These are phyloP conservation scores for Monomorium pharaonis DNA, from an alignment of 1,140 invertebrate genomes.

Conservation along the genomic window DNA sequence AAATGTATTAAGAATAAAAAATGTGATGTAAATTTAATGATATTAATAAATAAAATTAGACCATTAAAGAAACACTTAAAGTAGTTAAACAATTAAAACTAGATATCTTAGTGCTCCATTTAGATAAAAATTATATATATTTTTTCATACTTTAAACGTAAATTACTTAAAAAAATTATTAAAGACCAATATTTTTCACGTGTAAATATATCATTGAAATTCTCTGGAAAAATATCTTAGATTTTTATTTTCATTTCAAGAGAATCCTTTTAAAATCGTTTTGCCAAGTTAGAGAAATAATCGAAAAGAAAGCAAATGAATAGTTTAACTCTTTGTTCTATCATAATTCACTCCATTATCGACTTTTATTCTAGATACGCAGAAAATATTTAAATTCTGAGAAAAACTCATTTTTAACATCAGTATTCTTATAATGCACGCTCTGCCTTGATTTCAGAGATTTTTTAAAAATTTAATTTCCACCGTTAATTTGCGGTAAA, in stretches of 20 bases:
- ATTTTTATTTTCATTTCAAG: conserved; percentile 2
- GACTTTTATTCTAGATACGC: conserved; percentile 29
- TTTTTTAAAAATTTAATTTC: conserved; percentile 48
- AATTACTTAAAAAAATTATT: background rate
- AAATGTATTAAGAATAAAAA: background rate
- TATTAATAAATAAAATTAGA: too few relatives aligned
- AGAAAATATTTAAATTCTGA: conserved; percentile 60
- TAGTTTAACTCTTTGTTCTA: conserved; percentile 26
- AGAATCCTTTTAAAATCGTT: background rate
- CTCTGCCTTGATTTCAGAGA: conserved; percentile 44
- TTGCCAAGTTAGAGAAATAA: conserved; percentile 17
- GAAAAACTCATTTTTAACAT: background rate
- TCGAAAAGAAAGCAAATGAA: background rate
- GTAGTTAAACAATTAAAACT: too few relatives aligned
- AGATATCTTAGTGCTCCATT: too few relatives aligned
- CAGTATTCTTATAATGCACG: conserved; percentile 46
- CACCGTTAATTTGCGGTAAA: background rate
- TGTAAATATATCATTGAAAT: background rate
- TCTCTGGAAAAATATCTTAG: background rate
- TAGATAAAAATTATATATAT: too few relatives aligned
- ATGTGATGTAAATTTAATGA: background rate
- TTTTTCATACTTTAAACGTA: too few relatives aligned
- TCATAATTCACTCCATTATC: background rate
- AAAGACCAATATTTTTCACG: background rate
- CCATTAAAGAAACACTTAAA: too few relatives aligned